Evolutionary conservation across 92 coral and sea anemone species (phyloP), one percentile per base, ranked within the genome.

Genomic region (Metridium senile): DNA sequence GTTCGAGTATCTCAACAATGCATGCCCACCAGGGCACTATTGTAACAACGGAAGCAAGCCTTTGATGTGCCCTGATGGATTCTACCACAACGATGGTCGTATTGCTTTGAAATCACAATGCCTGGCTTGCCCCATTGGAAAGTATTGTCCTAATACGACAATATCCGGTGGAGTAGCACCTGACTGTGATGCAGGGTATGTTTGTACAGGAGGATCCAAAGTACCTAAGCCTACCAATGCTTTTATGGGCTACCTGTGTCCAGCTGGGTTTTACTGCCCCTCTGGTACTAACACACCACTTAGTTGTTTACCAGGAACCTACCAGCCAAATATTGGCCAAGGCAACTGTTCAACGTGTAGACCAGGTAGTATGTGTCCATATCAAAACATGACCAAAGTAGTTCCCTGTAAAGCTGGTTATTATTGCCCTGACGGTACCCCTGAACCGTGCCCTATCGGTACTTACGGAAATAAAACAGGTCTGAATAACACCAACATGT

Each of bases 1-100:
- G 11, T 96, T 80, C 76, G 54, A 71, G n/a, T 92, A 78, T 81
- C 68, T 89, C 56, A 96, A 96, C 61, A 97, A 92, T 51, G 90
- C 90, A n/a, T 96, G 99, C 45, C 99, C 99, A 51, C 97, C 99
- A 2, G 99, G 99, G 6, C 86, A 93, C 43, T 96, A 79, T 66
- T 96, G 99, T 56, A 83, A 76, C 62, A 90, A 82, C 63, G 99
- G 99, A 20, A 86, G 93, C 19, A 29, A 31, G 22, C 99, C 99
- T 9, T 74, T 80, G 17, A 88, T 90, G 25, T 96, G 99, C 61
- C 93, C 94, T 19, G 86, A 89, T 22, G 99, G 99, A 26, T 93
- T 89, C n/a, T 96, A 72, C 65, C 94, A 93, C 61, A 96, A 93
- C 34, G 85, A 78, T 74, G 99, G 99, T 25, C 89, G 99, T 16